Evolutionary conservation across 2,888 invertebrate species (phyloP).

Genomic region (Itoplectis maculator): DNA sequence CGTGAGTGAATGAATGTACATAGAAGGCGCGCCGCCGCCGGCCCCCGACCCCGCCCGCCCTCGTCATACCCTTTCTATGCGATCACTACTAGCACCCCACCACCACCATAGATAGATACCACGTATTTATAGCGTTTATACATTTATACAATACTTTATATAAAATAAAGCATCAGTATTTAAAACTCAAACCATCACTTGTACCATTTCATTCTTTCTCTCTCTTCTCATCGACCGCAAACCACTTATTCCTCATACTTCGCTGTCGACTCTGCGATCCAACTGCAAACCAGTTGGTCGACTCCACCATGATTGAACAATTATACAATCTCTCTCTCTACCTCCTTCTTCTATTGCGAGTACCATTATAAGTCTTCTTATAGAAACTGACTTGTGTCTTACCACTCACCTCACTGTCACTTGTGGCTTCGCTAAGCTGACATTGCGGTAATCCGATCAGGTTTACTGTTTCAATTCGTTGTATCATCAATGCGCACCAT

Average conservation of each 20-base stretch:
- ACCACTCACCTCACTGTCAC: neutral
- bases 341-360: neutral
- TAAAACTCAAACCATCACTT: constrained; percentile 78
- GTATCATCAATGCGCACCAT: neutral
- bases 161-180: constrained; percentile 85
- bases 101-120: constrained; percentile 85
- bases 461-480: neutral
- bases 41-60: constrained; percentile 84
- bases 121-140: constrained; percentile 85
- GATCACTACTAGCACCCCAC: constrained; percentile 85
- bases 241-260: neutral
- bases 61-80: constrained; percentile 84
- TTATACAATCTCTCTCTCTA: neutral
- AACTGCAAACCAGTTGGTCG: neutral
- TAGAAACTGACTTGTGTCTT: neutral
- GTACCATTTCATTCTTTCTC: constrained; percentile 24
- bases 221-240: neutral
- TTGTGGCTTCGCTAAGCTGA: neutral
- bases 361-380: neutral
- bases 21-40: constrained; percentile 84
- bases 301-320: neutral
- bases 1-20: constrained; percentile 84
- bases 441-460: neutral
- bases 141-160: constrained; percentile 85
- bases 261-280: neutral